Evolutionary conservation across 2,888 invertebrate species (phyloP), one percentile per base, ranked within the genome.

Genomic region (Tiliacea citrago): DNA sequence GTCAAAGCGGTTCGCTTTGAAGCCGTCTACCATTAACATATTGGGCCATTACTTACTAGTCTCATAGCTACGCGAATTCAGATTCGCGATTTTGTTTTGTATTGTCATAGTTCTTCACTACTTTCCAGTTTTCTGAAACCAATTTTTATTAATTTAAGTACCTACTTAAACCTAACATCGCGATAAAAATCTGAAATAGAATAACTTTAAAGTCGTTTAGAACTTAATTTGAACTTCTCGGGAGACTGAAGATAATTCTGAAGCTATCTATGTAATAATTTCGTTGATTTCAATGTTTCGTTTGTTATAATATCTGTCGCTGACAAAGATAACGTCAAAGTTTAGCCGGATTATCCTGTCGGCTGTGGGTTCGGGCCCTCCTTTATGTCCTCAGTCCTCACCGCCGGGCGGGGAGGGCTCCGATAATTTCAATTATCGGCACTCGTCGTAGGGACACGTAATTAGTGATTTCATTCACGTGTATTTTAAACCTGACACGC

Each of bases 391-490:
- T 87, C 81, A 81, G 49, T 29, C 70, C 42, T n/a, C 70, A 51
- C 85, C 86, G 82, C 82, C 74, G 80, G 86, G 77, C 86, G 88
- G 92, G 62, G 67, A 71, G 72, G 39, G 47, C 67, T n/a, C 81
- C 67, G 76, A 82, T 82, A 92, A 91, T 91, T 92, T 91, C 92
- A 92, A 93, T 93, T 92, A 93, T 91, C 88, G 82, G 83, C 86
- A 88, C 89, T 90, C 90, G 88, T 91, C 89, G 87, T 85, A 78
- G 82, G 81, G 86, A 88, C 89, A 90, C 88, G 88, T 86, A 88
- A 86, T 84, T 84, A 81, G 87, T 88, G 89, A 89, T 90, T 91
- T 29, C 91, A 90, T 89, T 87, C 81, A 79, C 82, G 81, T 81
- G 75, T 81, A 72, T 77, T 80, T 81, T 84, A 73, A 80, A 77